A percentile compares a stretch with the other conserved stretches of the same genome.
phyloP scores from a whole-genome alignment of 1,140 invertebrate species.

The Scaptomyza graminum region DNA sequence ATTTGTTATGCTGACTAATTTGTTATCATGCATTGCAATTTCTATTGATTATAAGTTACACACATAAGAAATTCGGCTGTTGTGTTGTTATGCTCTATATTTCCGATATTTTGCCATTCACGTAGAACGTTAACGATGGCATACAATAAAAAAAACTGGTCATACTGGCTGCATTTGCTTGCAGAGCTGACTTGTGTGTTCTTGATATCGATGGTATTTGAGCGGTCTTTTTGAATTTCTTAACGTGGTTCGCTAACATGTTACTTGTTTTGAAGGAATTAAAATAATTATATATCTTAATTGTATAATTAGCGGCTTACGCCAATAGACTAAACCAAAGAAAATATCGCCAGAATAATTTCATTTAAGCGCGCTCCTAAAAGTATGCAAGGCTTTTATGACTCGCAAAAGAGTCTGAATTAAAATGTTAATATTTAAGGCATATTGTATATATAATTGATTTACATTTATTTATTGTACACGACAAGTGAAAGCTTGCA shows the following conservation, averaged over 20 bases:
- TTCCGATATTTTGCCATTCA: conserved; percentile 31
- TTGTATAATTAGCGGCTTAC: neutral
- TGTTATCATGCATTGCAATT: conserved; percentile 59
- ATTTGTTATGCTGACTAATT: conserved; percentile 42
- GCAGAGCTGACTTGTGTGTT: neutral
- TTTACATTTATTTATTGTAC: neutral
- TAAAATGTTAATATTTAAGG: neutral
- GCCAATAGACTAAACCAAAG: neutral
- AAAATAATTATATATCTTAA: too few relatives aligned
- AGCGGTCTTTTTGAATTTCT: neutral
- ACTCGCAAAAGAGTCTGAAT: neutral
- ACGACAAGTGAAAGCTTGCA: conserved; percentile 54
- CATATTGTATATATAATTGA: neutral
- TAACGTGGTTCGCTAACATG: too few relatives aligned
- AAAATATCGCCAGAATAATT: too few relatives aligned
- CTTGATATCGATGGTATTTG: neutral
- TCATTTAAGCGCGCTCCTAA: neutral
- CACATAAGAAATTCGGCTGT: conserved; percentile 46
- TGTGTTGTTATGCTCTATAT: conserved; percentile 35
- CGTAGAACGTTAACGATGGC: conserved; percentile 11
- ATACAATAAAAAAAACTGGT: conserved; percentile 1
- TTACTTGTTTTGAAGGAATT: too few relatives aligned
- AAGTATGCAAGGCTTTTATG: conserved; percentile 19
- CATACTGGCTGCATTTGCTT: neutral
- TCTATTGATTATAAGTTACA: conserved; percentile 62